Percentiles rank a stretch among this genome's conserved stretches.
Evolutionary conservation across 2,888 invertebrate species (phyloP).

Genomic region (Falcaria lacertinaria): DNA sequence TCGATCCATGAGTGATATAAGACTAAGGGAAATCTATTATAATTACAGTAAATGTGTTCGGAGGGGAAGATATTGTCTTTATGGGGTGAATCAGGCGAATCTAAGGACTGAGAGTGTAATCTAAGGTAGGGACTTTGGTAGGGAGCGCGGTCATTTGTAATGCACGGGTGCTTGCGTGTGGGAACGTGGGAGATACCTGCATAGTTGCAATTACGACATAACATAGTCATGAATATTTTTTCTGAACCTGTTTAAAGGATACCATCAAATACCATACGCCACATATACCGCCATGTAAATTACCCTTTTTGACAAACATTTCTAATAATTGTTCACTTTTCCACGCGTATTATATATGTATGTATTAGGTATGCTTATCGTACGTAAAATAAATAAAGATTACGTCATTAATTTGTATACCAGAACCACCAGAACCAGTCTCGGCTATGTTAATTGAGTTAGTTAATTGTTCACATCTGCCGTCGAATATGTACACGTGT

Average conservation of each 20-base stretch:
- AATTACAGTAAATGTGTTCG: too few species aligned
- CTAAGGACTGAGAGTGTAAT: conserved; percentile 9
- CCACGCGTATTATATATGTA: too few species aligned
- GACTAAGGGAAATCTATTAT: too few species aligned
- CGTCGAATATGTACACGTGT: background rate
- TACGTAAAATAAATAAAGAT: background rate
- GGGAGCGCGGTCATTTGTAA: too few species aligned
- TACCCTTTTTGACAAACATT: too few species aligned
- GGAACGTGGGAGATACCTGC: conserved; percentile 45
- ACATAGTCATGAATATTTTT: conserved; percentile 36
- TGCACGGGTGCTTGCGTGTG: conserved; percentile 42
- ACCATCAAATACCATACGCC: too few species aligned
- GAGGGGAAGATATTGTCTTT: background rate
- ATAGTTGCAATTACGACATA: conserved; percentile 36
- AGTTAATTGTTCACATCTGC: background rate
- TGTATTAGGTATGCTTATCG: conserved; percentile 11
- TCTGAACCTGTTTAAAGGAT: too few species aligned
- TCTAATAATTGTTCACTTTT: too few species aligned
- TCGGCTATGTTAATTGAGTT: background rate
- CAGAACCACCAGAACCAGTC: background rate
- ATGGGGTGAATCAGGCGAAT: background rate
- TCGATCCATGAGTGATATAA: too few species aligned
- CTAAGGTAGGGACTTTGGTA: too few species aligned
- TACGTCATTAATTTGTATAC: background rate
- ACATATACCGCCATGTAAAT: too few species aligned